Base-by-base conservation (phyloP, 2,888 invertebrate species). In the Rapana venosa region DNA sequence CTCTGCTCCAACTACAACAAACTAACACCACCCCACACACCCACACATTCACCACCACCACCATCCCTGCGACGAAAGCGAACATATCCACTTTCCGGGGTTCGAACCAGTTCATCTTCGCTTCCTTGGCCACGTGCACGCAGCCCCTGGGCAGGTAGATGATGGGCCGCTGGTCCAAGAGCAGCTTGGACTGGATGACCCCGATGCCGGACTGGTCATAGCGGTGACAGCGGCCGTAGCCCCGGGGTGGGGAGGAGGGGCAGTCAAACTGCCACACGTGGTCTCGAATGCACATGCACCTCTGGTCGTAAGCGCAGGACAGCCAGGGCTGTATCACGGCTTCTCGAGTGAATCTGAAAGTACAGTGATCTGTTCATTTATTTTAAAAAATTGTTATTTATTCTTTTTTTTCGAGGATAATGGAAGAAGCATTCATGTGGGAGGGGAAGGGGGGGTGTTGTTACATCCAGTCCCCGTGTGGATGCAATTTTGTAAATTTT, bases 201-300 rank as follows among this genome's bases (percentile, higher is more conserved):
- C 91, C 89, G 36, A 91, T 17, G 30, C 89, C 87, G 26, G 91
- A 91, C 56, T 91, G 91, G 79, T 91, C 91, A 74, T 90, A 91
- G 2, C 91, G 88, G 81, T 91, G 91, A 47, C 91, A 91, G 8
- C 83, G 56, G 61, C 90, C 90, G 74, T 91, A 91, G 22, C 47
- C 70, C 26, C 87, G 70, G 36, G 87, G 87, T 0, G 74, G 87
- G 30, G 36, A 5, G 74, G 56, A 56, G 22, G 79, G 30, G 36
- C 79, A 88, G 70, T 56, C 1, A 56, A 89, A 77, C 47, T 87
- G 56, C 36, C 79, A 56, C 26, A 79, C 79, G 61, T 32, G 74
- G 61, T 81, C 58, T 32, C 32, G 30, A 8, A 88, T 81, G 66
- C 90, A 91, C 90, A 91, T 90, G 17, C 91, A 91, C 1, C 56